Conservation (phyloP, 2,888 invertebrate genomes). For the Nomada goodeniana region DNA sequence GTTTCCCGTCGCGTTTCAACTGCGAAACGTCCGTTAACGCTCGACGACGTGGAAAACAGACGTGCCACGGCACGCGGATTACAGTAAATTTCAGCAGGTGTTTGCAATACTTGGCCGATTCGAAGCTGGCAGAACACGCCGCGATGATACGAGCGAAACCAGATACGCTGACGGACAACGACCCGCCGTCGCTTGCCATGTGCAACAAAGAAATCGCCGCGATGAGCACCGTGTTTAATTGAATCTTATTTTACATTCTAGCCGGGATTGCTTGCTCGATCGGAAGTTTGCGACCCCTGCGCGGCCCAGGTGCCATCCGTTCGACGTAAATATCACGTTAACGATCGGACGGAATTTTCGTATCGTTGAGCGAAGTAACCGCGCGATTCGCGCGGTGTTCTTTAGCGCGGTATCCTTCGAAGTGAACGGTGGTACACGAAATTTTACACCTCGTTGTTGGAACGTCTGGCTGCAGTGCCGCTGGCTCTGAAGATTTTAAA, state of each 20-base stretch:
- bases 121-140: constrained; percentile 25
- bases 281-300: background rate
- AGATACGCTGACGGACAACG: background rate
- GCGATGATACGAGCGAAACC: constrained; percentile 19
- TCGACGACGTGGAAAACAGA: constrained; percentile 52
- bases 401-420: background rate
- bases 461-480: too few species aligned
- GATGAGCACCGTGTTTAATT: constrained; percentile 16
- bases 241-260: constrained; percentile 26
- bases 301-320: constrained; percentile 1
- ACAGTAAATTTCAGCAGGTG: constrained; percentile 46
- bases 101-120: constrained; percentile 37
- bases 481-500: too few species aligned
- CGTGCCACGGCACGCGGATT: constrained; percentile 39
- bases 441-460: too few species aligned
- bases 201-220: constrained; percentile 20
- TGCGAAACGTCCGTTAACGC: constrained; percentile 44
- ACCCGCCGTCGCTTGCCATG: background rate
- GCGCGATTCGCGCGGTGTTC: background rate
- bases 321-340: constrained; percentile 11
- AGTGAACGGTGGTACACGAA: too few species aligned
- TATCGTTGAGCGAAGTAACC: constrained; percentile 5
- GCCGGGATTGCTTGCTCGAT: background rate
- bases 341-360: constrained; percentile 12
- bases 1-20: constrained; percentile 34